These are phyloP conservation scores for Choreutis nemorana DNA, from an alignment of 2,888 invertebrate species.

Conservation along the genomic window DNA sequence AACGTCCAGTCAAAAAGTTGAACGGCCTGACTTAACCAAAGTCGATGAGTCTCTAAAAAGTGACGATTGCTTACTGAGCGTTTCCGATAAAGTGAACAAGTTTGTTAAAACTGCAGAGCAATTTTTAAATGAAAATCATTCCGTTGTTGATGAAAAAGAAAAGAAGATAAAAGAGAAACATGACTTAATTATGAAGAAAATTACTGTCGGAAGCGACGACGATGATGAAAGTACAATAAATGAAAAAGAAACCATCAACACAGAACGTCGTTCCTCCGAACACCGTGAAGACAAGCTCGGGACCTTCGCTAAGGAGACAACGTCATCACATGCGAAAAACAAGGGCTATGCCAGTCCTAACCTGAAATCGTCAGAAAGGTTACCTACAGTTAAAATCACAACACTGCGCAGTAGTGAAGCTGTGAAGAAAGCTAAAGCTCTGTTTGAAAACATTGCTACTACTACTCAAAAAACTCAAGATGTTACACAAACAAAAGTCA, in stretches of 20 bases:
- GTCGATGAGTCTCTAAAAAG: slow-evolving; percentile 65
- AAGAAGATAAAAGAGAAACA: slow-evolving; percentile 48
- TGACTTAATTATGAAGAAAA: slow-evolving; percentile 46
- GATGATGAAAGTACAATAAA: slow-evolving; percentile 18
- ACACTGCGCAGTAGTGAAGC: slow-evolving; percentile 67
- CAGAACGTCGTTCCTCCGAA: slow-evolving; percentile 13
- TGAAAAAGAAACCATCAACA: slow-evolving; percentile 14
- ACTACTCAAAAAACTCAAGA: slow-evolving; percentile 31
- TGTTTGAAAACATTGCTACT: slow-evolving; percentile 72
- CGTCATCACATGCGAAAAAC: slow-evolving; percentile 27
- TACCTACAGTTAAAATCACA: slow-evolving; percentile 39
- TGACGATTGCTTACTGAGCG: slow-evolving; percentile 69
- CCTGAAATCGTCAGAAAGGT: slow-evolving; percentile 25
- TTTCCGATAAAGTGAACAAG: slow-evolving; percentile 72
- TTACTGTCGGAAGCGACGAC: slow-evolving; percentile 30
- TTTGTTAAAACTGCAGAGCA: slow-evolving; percentile 70
- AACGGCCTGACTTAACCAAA: slow-evolving; percentile 59
- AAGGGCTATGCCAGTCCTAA: slow-evolving; percentile 25
- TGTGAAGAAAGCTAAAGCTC: slow-evolving; percentile 74
- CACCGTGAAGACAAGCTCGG: slow-evolving; percentile 17
- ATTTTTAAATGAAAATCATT: slow-evolving; percentile 38
- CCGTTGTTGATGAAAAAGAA: slow-evolving; percentile 37
- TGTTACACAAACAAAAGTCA: slow-evolving; percentile 20
- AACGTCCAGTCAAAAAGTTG: slow-evolving; percentile 34
- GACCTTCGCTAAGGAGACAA: slow-evolving; percentile 25